Conservation (phyloP, 2,113 vertebrate species). For the Xenopus laevis region DNA sequence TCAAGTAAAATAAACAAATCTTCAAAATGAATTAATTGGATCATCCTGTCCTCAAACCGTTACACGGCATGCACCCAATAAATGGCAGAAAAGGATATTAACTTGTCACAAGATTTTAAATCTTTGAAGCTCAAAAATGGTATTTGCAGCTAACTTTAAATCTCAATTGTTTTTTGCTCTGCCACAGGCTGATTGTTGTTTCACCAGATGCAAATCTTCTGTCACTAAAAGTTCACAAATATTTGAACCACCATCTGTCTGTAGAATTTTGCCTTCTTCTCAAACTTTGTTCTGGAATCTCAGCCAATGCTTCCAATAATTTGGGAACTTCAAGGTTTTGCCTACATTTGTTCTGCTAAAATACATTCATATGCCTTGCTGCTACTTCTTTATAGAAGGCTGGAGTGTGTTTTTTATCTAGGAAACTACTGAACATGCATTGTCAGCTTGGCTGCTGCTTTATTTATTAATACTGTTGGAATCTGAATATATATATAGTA, state of each 20-base stretch:
- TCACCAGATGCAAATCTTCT: background rate
- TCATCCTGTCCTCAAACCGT: constrained; percentile 62
- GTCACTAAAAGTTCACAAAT: constrained; percentile 10
- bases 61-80: constrained; percentile 42
- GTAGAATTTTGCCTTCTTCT: constrained; percentile 1
- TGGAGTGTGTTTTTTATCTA: constrained; percentile 14
- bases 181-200: background rate
- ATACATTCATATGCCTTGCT: background rate
- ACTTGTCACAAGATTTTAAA: constrained; percentile 11
- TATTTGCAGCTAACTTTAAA: constrained; percentile 1
- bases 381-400: background rate
- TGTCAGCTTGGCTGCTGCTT: constrained; percentile 18
- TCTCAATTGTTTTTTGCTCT: background rate
- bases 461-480: constrained; percentile 13
- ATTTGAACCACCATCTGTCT: background rate
- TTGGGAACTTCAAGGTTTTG: background rate
- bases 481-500: background rate
- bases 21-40: constrained; percentile 56
- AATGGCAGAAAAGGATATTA: constrained; percentile 43
- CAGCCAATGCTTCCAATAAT: constrained; percentile 1
- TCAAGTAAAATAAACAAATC: constrained; percentile 59
- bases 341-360: background rate
- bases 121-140: constrained; percentile 1
- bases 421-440: background rate
- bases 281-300: constrained; percentile 3